Evolutionary conservation across 1,140 invertebrate species (phyloP).

Genomic region (Drosophila orena): DNA sequence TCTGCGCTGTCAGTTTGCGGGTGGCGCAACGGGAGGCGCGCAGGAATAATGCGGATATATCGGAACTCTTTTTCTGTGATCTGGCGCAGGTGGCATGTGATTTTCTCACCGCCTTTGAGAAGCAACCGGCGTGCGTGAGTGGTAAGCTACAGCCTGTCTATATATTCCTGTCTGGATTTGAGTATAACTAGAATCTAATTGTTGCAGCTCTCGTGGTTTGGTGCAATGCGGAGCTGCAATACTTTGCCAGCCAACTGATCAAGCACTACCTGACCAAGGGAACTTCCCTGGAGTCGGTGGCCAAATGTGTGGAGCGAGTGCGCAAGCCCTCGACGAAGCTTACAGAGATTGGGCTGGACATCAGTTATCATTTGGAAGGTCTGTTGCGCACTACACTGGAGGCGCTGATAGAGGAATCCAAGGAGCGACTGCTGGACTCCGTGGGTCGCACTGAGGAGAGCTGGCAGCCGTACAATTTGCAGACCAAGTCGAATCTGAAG

Average conservation of each 20-base stretch:
- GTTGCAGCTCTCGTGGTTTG: conserved; percentile 93
- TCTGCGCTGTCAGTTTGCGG: conserved; percentile 73
- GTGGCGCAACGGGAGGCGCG: conserved; percentile 80
- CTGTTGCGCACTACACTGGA: conserved; percentile 90
- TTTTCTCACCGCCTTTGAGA: conserved; percentile 77
- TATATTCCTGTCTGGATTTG: background rate
- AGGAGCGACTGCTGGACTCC: conserved; percentile 87
- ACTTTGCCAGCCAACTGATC: conserved; percentile 92
- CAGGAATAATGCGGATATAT: conserved; percentile 81
- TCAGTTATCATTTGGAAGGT: conserved; percentile 93
- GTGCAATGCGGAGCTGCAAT: conserved; percentile 94
- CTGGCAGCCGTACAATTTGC: conserved; percentile 90
- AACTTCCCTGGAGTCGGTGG: conserved; percentile 91
- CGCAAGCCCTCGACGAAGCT: conserved; percentile 90
- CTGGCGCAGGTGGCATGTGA: conserved; percentile 82
- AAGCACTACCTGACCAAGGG: conserved; percentile 97
- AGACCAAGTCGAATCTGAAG: conserved; percentile 86
- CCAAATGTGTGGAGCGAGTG: conserved; percentile 94
- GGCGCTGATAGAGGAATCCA: conserved; percentile 78
- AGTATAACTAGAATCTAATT: background rate
- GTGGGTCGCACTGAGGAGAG: conserved; percentile 90
- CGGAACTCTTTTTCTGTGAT: conserved; percentile 83
- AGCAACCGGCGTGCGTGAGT: conserved; percentile 79
- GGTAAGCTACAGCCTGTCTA: conserved; percentile 53
- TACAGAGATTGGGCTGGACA: conserved; percentile 87